Evolutionary conservation across 2,888 invertebrate species (phyloP), one percentile per base, ranked within the genome.

Genomic region (Phorcus lineatus): DNA sequence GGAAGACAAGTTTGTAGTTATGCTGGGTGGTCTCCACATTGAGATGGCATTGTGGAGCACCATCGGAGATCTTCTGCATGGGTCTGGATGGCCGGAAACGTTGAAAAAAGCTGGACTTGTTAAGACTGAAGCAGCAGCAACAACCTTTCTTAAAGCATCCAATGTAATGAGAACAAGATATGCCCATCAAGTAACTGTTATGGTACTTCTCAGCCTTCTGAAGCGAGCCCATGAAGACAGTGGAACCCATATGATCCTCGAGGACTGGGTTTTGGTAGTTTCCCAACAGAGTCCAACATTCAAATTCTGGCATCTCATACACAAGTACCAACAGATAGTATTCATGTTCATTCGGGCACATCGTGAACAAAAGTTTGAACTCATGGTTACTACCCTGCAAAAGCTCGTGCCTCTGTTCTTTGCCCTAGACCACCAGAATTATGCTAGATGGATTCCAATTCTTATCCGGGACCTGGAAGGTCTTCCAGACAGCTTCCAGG

Each of bases 1-100:
- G 36, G 36, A 36, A 36, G 36, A 36, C 36, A 36, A 36, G 36
- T 36, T 36, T 36, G 36, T 36, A 7, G 36, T 36, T 36, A 36
- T 36, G 36, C 36, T 36, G 7, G 36, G 36, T 36, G 36, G 36
- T 36, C 36, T 36, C 36, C 36, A 36, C 36, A 36, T 36, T 36
- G 36, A 36, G 36, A 36, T 36, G 82, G 81, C 81, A 67, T 74
- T 82, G 77, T 82, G 82, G 81, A 62, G 36, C 40, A 81, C 81
- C 57, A 81, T 81, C 76, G 80, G 81, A 77, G 81, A 81, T 74
- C 54, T 81, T 3, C 40, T 80, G 55, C 78, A 31, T 36, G 79
- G 74, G 79, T 81, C 80, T 81, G 80, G 80, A 81, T 81, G 77
- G 75, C 80, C 62, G 77, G 81, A 81, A 82, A 36, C 82, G 81